Conservation (phyloP, 1,140 invertebrate genomes). For the Ctenoplectra terminalis region DNA sequence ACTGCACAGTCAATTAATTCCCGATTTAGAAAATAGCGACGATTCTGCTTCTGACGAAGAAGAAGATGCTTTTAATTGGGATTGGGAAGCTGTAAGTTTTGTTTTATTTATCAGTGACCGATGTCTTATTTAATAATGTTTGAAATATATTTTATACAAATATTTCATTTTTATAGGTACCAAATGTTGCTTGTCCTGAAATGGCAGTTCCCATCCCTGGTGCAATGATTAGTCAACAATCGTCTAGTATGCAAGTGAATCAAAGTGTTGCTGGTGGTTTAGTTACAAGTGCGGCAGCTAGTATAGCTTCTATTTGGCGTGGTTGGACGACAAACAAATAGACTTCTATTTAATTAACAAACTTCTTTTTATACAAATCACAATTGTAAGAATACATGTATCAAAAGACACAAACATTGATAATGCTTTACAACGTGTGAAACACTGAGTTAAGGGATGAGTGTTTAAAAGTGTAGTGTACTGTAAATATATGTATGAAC, state of each 20-base stretch:
- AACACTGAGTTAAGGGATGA: constrained; percentile 20
- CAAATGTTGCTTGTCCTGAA: constrained; percentile 84
- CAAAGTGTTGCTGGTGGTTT: constrained; percentile 86
- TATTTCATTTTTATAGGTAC: constrained; percentile 79
- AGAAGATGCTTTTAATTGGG: constrained; percentile 85
- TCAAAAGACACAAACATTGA: constrained; percentile 43
- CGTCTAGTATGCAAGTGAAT: constrained; percentile 84
- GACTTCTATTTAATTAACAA: constrained; percentile 55
- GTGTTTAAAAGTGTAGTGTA: constrained; percentile 51
- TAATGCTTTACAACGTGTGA: constrained; percentile 29
- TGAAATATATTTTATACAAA: background rate
- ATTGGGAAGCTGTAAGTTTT: constrained; percentile 87
- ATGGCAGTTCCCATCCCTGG: constrained; percentile 80
- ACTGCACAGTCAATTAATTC: constrained; percentile 85
- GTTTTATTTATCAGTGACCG: background rate
- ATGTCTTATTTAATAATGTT: background rate
- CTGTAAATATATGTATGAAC: constrained; percentile 56
- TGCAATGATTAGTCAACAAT: constrained; percentile 82
- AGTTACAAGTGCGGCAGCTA: constrained; percentile 87
- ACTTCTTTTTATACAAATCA: constrained; percentile 50
- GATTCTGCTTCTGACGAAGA: constrained; percentile 87
- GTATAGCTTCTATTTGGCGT: constrained; percentile 88
- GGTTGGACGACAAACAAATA: constrained; percentile 85
- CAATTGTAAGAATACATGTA: constrained; percentile 38
- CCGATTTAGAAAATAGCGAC: constrained; percentile 85